Evolutionary conservation across 1,140 invertebrate genomes (phyloP), one percentile per base, ranked within the genome.

Genomic region (Subanguina moxae): DNA sequence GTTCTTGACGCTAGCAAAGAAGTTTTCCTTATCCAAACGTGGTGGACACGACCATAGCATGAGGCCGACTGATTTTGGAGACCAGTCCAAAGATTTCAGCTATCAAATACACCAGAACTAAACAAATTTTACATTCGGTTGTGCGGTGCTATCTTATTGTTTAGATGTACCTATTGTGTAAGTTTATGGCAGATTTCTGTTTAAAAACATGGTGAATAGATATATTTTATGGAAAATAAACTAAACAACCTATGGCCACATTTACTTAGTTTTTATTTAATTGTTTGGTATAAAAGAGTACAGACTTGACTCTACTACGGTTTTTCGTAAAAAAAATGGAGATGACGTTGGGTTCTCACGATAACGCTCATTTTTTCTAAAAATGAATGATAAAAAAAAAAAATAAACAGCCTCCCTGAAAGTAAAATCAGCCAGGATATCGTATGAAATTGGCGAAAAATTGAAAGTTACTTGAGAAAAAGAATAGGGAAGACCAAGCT

Each of bases 1-100:
- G 59, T 71, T 71, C 5, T 3, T 73, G 32, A 64, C 65, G 11
- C 38, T 72, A 23, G 70, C 70, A 9, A 68, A 61, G 28, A 52
- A 59, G 23, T 72, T 72, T 52, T 45, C 65, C 19, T 21, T 43
- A 25, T 52, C 43, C 9, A 69, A 69, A 19, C 58, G 58, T 8
- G 32, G 32, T 38, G 32, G 32, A 38, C 32, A 38, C 32, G 58
- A 61, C 28, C 58, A 19, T 61, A 19, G 27, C 58, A 32, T 61
- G 27, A 23, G 28, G n/a, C 58, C 58, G 19, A 61, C n/a, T 30
- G 28, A 32, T n/a, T 61, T 21, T 45, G 58, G 27, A 30, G 58
- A 45, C 17, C n/a, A 45, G 27, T 15, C 58, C 17, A 28, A 61
- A 32, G 48, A 52, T 52, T 52, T 52, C 48, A 52, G 48, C 23